These are phyloP conservation scores for Papilio dardanus DNA, from an alignment of 1,140 invertebrate genomes.

Conservation along the genomic window DNA sequence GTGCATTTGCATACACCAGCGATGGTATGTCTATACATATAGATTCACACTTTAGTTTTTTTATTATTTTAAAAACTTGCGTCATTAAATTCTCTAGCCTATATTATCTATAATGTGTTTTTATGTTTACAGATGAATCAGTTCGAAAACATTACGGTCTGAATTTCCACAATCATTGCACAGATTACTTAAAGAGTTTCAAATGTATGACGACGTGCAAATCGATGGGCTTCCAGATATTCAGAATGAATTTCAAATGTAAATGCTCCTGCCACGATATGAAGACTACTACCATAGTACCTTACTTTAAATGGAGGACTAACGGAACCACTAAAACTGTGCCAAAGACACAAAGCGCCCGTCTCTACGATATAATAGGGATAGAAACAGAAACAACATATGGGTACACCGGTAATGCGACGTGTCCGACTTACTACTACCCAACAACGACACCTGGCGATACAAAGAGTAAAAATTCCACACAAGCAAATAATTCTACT, in stretches of 20 bases:
- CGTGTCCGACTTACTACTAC: constrained; percentile 29
- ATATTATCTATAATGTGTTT: neutral
- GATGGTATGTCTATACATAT: constrained; percentile 48
- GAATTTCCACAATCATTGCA: constrained; percentile 58
- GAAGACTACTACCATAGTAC: constrained; percentile 61
- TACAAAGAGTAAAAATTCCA: neutral
- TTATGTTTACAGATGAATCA: constrained; percentile 46
- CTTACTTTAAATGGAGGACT: constrained; percentile 66
- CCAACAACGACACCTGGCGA: neutral
- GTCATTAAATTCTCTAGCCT: too few species aligned
- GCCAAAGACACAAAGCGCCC: constrained; percentile 55
- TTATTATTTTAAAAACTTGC: neutral
- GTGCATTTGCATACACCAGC: constrained; percentile 44
- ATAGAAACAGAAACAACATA: constrained; percentile 33
- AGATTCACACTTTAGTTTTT: neutral
- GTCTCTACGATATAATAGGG: constrained; percentile 61
- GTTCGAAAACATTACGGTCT: constrained; percentile 67
- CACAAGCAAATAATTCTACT: neutral
- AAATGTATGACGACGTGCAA: constrained; percentile 71
- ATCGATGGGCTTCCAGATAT: constrained; percentile 65
- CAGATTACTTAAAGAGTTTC: constrained; percentile 55
- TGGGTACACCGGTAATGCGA: constrained; percentile 1
- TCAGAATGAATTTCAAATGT: constrained; percentile 56
- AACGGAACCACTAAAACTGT: constrained; percentile 60
- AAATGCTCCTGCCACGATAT: constrained; percentile 68